A percentile compares a stretch with the other conserved stretches of the same genome.
These are phyloP conservation scores for Melitaea athalia DNA, from an alignment of 2,888 invertebrate genomes.

Conservation along the genomic window DNA sequence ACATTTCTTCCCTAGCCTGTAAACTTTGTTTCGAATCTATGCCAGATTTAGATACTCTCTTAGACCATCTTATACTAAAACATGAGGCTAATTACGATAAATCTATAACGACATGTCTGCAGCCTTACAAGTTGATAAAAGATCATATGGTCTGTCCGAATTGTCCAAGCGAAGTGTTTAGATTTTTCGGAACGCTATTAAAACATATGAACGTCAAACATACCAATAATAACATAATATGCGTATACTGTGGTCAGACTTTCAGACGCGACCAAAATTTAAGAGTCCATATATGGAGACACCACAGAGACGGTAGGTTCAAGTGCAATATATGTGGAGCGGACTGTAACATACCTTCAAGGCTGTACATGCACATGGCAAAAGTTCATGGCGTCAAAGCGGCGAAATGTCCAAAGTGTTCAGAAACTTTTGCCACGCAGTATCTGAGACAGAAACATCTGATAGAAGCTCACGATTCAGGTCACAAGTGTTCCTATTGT, in stretches of 20 bases:
- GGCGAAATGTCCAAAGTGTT: constrained; percentile 72
- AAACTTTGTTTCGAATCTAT: constrained; percentile 71
- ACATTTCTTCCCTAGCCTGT: constrained; percentile 67
- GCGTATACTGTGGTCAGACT: constrained; percentile 73
- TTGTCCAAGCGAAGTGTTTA: constrained; percentile 66
- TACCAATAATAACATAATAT: constrained; percentile 74
- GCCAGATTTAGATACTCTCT: constrained; percentile 58
- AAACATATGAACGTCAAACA: constrained; percentile 75
- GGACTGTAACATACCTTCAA: constrained; percentile 72
- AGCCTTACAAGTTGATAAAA: constrained; percentile 68
- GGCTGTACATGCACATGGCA: constrained; percentile 77
- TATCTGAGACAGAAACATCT: constrained; percentile 79
- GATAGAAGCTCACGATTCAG: constrained; percentile 76
- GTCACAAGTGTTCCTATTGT: constrained; percentile 72
- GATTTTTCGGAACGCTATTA: constrained; percentile 72
- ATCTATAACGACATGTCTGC: constrained; percentile 68
- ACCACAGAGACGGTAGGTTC: constrained; percentile 70
- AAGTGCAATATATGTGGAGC: constrained; percentile 69
- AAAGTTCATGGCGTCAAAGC: constrained; percentile 72
- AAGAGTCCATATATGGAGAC: constrained; percentile 73
- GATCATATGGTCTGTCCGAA: constrained; percentile 72
- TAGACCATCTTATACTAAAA: constrained; percentile 69
- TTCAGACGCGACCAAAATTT: constrained; percentile 74
- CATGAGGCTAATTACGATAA: constrained; percentile 72
- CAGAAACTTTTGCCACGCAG: constrained; percentile 76